Evolutionary conservation across 2,797 vertebrate genomes (phyloP).

Genomic region (Mormyrops boulengeri): DNA sequence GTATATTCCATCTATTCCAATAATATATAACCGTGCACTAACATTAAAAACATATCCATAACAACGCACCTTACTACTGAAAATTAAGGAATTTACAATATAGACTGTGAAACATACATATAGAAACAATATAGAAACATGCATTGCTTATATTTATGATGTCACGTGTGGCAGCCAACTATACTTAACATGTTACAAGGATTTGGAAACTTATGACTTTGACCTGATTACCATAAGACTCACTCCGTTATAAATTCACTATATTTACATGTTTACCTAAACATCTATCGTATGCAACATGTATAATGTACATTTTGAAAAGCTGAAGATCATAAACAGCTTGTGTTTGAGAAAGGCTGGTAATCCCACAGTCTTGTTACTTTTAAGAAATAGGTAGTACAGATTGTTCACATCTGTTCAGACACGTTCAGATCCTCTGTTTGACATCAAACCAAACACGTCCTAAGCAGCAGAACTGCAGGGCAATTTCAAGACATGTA

Average conservation of each 20-base stretch:
- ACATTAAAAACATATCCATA: background rate
- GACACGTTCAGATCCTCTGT: conserved; percentile 8
- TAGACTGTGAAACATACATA: background rate
- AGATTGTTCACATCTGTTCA: conserved; percentile 3
- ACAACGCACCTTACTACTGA: background rate
- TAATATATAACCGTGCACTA: background rate
- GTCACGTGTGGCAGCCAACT: background rate
- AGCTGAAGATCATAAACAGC: background rate
- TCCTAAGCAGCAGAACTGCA: background rate
- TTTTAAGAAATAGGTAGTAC: background rate
- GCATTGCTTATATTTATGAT: background rate
- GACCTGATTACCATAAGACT: background rate
- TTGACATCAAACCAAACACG: conserved; percentile 10
- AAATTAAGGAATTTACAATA: background rate
- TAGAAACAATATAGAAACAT: background rate
- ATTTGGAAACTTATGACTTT: background rate
- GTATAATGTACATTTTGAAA: background rate
- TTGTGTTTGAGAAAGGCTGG: background rate
- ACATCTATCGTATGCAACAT: background rate
- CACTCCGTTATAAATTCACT: background rate
- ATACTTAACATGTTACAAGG: background rate
- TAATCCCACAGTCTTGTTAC: background rate
- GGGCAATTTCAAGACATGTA: conserved; percentile 22
- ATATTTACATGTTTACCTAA: background rate
- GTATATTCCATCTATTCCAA: background rate